Base-by-base conservation (phyloP, 1,140 invertebrate genomes). In the Wiebesia pumilae region DNA sequence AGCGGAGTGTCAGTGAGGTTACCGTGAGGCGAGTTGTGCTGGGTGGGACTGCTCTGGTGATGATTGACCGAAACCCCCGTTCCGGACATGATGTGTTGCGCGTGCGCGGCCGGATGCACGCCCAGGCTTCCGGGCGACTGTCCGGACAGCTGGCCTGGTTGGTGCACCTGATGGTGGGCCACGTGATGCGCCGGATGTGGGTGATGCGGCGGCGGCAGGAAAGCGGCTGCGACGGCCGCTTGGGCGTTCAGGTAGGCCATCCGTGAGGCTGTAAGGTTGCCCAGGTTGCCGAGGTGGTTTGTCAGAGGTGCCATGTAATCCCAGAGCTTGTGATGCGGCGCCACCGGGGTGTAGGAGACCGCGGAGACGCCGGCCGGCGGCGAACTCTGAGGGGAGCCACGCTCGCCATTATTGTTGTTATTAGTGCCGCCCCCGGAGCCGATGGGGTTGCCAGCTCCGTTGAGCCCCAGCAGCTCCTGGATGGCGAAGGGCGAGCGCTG, bases 401-500 rank as follows among this genome's bases (percentile, higher is more conserved):
- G 92, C 84, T 93, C 93, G 38, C 90, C 85, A 65, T 84, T 87
- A 77, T 84, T 84, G 73, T 83, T 79, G 81, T 87, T 83, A 91
- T 94, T 90, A 85, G 90, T 92, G 83, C 91, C 91, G 40, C 24
- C 27, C 7, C 71, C 38, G 16, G 81, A 19, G 35, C 58, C 43
- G 79, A 85, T 82, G 58, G 83, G 87, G 38, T 87, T 87, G 33
- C 87, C 87, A 33, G 87, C 83, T 27, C 93, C 93, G 73, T 96
- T 96, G 62, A 98, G 93, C 1, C 97, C 97, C 89, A 98, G 94
- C 88, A 98, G 95, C 94, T 98, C 97, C 93, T 98, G 97, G 91
- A 98, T 98, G 88, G 97, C 97, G 94, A 98, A 98, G 30, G 97
- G 97, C 88, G 97, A 97, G 89, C 97, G 95, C 93, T 98, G 97